Evolutionary conservation across 23 tunicate species (phyloP).

Genomic region (Corella eumyota): DNA sequence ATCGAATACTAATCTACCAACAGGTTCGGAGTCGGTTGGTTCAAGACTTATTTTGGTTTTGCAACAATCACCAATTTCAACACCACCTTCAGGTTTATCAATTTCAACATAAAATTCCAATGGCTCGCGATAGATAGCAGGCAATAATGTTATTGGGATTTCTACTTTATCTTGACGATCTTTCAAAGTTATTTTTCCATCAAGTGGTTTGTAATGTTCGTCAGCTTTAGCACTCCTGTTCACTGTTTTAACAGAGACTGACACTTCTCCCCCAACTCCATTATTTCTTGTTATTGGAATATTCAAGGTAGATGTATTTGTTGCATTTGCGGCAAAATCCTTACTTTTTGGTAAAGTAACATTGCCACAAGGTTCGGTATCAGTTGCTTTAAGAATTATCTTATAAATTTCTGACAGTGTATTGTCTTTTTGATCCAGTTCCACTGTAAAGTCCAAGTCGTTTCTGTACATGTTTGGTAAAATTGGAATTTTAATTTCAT

Average conservation of each 20-base stretch:
- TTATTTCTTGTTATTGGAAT: conserved; percentile 27
- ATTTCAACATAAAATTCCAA: conserved; percentile 33
- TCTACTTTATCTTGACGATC: conserved; percentile 32
- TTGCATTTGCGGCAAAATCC: too few species aligned
- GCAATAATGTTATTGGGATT: conserved; percentile 18
- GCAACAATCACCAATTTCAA: background rate
- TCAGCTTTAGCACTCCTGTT: conserved; percentile 5
- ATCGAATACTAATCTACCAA: conserved; percentile 3
- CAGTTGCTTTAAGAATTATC: conserved; percentile 22
- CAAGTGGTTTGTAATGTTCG: conserved; percentile 28
- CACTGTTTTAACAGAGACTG: conserved; percentile 13
- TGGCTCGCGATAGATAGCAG: conserved; percentile 2
- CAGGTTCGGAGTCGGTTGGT: conserved; percentile 17
- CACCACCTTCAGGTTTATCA: conserved; percentile 33
- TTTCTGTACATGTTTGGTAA: conserved; percentile 8
- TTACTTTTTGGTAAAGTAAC: conserved; percentile 1
- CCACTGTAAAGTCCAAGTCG: conserved; percentile 6
- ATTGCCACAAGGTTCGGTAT: conserved; percentile 22
- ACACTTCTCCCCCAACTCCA: conserved; percentile 27
- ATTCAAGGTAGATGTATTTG: background rate
- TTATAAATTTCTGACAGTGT: background rate
- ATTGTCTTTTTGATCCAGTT: background rate
- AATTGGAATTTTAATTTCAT: background rate
- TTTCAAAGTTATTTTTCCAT: conserved; percentile 19
- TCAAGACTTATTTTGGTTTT: background rate